These are phyloP conservation scores for Staurois parvus DNA, from an alignment of 2,797 vertebrate genomes.

Conservation along the genomic window DNA sequence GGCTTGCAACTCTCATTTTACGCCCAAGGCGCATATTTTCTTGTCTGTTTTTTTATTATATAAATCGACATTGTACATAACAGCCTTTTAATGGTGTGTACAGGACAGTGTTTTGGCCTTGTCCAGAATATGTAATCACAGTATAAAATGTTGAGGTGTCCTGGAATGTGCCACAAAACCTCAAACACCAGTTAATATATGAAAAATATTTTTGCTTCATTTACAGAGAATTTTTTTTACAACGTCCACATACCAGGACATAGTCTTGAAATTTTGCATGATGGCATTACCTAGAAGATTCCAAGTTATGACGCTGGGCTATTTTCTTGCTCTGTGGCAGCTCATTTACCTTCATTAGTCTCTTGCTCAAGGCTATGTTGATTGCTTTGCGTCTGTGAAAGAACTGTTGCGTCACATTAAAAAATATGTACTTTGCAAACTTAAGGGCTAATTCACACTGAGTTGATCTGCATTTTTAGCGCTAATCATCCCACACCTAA, in stretches of 20 bases:
- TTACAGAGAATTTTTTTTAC: background rate
- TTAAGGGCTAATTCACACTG: too few relatives aligned
- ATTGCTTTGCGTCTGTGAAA: background rate
- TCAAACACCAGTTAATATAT: slow-evolving; percentile 1
- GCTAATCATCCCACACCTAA: too few relatives aligned
- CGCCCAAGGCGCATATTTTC: slow-evolving; percentile 54
- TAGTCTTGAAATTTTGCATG: background rate
- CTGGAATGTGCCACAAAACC: background rate
- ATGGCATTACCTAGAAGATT: background rate
- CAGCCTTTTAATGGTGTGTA: slow-evolving; percentile 46
- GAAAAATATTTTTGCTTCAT: background rate
- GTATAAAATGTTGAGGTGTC: slow-evolving; percentile 7
- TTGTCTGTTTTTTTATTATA: slow-evolving; percentile 59
- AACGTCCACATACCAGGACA: background rate
- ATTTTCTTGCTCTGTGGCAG: background rate
- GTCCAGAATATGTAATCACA: slow-evolving; percentile 9
- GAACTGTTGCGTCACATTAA: too few relatives aligned
- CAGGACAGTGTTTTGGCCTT: slow-evolving; percentile 7
- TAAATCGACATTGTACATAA: slow-evolving; percentile 58
- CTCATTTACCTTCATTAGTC: background rate
- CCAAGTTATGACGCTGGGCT: background rate
- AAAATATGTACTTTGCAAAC: too few relatives aligned
- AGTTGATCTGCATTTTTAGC: too few relatives aligned
- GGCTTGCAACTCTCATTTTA: slow-evolving; percentile 22
- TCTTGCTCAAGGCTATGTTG: background rate